Evolutionary conservation across 53 echinoderm and acorn worm species (phyloP).

Genomic region (Mesocentrotus franciscanus): DNA sequence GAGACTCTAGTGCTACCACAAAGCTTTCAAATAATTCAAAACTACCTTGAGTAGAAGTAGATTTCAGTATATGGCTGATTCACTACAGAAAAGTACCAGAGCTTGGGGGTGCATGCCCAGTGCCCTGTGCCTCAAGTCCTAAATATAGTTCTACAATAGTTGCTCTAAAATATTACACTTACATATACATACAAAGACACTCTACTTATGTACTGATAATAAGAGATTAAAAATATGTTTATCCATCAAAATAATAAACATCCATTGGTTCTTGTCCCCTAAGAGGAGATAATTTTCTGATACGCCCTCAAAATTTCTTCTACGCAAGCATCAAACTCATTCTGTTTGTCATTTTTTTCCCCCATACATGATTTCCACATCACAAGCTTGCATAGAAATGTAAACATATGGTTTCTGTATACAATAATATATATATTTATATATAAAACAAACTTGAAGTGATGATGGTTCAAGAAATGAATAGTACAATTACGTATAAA

Average conservation of each 20-base stretch:
- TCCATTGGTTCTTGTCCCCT: neutral
- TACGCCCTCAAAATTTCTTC: neutral
- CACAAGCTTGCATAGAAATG: constrained; percentile 50
- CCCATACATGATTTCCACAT: neutral
- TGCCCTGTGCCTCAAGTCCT: neutral
- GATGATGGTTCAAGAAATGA: constrained; percentile 40
- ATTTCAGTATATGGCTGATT: constrained; percentile 44
- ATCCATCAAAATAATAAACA: constrained; percentile 52
- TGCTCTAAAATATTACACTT: constrained; percentile 57
- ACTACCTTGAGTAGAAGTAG: neutral
- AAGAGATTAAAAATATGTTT: constrained; percentile 37
- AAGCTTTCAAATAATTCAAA: neutral
- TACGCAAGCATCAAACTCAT: constrained; percentile 17
- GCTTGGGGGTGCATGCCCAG: constrained; percentile 27
- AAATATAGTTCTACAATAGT: constrained; percentile 46
- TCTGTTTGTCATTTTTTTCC: neutral
- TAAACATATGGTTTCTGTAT: constrained; percentile 45
- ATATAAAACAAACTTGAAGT: constrained; percentile 49
- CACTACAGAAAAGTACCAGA: constrained; percentile 34
- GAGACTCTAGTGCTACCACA: neutral
- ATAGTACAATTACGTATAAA: constrained; percentile 62
- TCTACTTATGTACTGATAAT: constrained; percentile 54
- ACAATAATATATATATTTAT: constrained; percentile 56
- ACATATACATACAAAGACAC: constrained; percentile 60
- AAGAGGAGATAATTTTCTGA: neutral